Conservation (phyloP, 1,140 invertebrate species). For the Megalonaias nervosa region DNA sequence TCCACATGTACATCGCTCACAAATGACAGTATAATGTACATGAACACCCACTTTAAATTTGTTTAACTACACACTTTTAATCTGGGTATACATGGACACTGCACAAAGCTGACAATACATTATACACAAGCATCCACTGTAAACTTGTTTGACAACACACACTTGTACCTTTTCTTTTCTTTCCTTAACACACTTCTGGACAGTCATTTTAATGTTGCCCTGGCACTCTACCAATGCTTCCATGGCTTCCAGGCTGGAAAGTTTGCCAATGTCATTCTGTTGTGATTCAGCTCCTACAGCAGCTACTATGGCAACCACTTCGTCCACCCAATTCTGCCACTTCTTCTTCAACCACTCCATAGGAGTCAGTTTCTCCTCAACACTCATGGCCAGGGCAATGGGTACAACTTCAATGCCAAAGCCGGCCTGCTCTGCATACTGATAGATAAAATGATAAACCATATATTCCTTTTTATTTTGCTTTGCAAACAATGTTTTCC, state of each 20-base stretch:
- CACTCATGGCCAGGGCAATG: constrained; percentile 7
- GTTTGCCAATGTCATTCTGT: constrained; percentile 24
- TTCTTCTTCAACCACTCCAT: constrained; percentile 18
- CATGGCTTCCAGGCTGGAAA: constrained; percentile 19
- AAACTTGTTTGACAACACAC: no score
- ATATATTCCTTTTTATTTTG: no score
- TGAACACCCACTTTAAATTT: no score
- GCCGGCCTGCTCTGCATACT: constrained; percentile 17
- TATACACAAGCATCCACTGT: no score
- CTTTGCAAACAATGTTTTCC: no score
- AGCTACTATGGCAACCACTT: constrained; percentile 13
- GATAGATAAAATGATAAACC: neutral
- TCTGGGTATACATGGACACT: no score
- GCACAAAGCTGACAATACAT: no score
- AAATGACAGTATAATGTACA: no score
- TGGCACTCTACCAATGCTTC: constrained; percentile 4
- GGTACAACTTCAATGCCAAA: constrained; percentile 13
- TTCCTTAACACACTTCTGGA: constrained; percentile 21
- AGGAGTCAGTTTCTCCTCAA: neutral
- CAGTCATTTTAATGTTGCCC: constrained; percentile 10
- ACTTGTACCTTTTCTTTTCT: constrained; percentile 23
- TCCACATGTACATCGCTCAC: no score
- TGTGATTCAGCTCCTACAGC: constrained; percentile 3
- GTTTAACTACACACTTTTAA: no score
- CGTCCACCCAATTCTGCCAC: constrained; percentile 11